phyloP scores from a whole-genome alignment of 2,888 invertebrate genomes.

The Heliconius aoede region DNA sequence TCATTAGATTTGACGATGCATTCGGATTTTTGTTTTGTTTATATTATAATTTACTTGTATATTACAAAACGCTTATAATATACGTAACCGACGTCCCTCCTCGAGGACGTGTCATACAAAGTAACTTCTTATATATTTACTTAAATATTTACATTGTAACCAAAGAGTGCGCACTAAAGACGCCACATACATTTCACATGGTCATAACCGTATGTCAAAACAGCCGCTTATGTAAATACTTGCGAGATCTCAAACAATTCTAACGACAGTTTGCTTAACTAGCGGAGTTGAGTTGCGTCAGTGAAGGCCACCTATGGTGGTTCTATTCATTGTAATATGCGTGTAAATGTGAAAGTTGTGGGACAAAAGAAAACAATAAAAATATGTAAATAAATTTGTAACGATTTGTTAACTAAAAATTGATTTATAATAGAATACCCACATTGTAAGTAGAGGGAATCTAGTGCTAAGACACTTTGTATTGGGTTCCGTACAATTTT shows the following conservation, averaged over 20 bases:
- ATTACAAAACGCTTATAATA: neutral
- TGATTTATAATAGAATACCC: no score
- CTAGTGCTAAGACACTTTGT: no score
- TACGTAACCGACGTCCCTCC: neutral
- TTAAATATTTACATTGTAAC: conserved; percentile 8
- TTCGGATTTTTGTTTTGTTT: no score
- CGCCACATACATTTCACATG: conserved; percentile 22
- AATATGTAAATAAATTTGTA: neutral
- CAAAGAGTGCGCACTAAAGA: neutral
- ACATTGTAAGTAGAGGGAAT: no score
- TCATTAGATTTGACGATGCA: no score
- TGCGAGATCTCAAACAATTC: conserved; percentile 38
- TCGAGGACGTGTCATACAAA: neutral
- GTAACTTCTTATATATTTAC: neutral
- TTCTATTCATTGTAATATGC: conserved; percentile 20
- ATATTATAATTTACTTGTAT: neutral
- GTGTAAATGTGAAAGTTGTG: neutral
- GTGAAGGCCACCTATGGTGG: conserved; percentile 1
- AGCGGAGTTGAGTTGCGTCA: conserved; percentile 27
- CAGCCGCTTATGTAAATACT: conserved; percentile 45
- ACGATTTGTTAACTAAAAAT: neutral
- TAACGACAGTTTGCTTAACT: conserved; percentile 36
- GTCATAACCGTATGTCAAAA: conserved; percentile 44
- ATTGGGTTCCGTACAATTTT: no score
- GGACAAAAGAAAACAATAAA: neutral